Conservation (phyloP, 1,140 invertebrate genomes). For the Cydia pomonella region DNA sequence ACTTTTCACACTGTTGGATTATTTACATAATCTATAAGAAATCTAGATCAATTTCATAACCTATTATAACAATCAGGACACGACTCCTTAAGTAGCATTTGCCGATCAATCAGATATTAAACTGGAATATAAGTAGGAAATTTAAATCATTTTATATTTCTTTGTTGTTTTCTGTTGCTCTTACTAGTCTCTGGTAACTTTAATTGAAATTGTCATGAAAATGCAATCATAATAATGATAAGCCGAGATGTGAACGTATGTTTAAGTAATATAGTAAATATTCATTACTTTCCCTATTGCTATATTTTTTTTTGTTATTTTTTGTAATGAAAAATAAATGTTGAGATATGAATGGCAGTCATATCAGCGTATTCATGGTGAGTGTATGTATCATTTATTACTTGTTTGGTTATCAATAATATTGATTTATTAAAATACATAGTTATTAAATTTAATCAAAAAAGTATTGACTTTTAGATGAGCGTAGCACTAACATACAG, state of each 20-base stretch:
- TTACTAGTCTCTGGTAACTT: neutral
- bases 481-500: slow-evolving; percentile 4
- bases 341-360: slow-evolving; percentile 7
- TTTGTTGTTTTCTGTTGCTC: neutral
- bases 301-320: neutral
- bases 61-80: neutral
- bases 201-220: neutral
- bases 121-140: too few species aligned
- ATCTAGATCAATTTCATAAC: neutral
- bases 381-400: neutral
- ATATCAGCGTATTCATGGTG: neutral
- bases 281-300: too few species aligned
- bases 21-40: too few species aligned
- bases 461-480: neutral
- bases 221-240: neutral
- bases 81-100: too few species aligned
- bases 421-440: too few species aligned
- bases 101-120: too few species aligned
- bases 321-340: neutral
- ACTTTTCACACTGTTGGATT: too few species aligned
- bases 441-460: neutral
- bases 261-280: neutral
- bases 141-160: neutral
- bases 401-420: too few species aligned
- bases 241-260: neutral